Evolutionary conservation across 2,888 invertebrate genomes (phyloP).

Genomic region (Cetonia aurata): DNA sequence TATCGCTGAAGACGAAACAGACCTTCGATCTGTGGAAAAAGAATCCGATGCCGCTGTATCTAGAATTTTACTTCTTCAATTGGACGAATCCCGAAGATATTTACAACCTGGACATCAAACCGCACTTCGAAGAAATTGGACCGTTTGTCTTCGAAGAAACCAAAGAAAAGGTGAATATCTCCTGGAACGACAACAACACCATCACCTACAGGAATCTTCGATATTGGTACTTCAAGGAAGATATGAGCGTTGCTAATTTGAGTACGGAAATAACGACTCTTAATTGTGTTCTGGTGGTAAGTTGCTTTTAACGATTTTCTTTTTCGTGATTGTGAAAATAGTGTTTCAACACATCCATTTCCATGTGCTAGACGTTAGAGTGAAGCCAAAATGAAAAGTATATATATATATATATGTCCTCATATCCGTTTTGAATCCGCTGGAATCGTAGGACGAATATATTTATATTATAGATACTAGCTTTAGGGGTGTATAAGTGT

Average conservation of each 20-base stretch:
- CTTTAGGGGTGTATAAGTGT: too few relatives aligned
- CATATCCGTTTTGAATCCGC: too few relatives aligned
- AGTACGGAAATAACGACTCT: slow-evolving; percentile 79
- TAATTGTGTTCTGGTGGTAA: slow-evolving; percentile 85
- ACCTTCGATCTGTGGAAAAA: slow-evolving; percentile 79
- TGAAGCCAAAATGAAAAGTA: too few relatives aligned
- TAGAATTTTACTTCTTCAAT: slow-evolving; percentile 82
- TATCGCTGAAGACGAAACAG: slow-evolving; percentile 73
- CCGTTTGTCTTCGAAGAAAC: slow-evolving; percentile 77
- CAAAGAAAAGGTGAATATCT: slow-evolving; percentile 79
- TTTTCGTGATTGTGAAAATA: too few relatives aligned
- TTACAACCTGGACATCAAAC: slow-evolving; percentile 70
- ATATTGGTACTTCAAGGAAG: slow-evolving; percentile 78
- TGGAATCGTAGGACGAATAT: too few relatives aligned
- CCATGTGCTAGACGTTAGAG: too few relatives aligned
- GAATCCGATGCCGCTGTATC: slow-evolving; percentile 73
- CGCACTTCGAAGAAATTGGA: slow-evolving; percentile 71
- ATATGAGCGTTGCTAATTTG: slow-evolving; percentile 76
- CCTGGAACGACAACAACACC: slow-evolving; percentile 80
- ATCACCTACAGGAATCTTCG: slow-evolving; percentile 78
- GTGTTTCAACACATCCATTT: too few relatives aligned
- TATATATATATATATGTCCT: too few relatives aligned
- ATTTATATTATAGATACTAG: too few relatives aligned
- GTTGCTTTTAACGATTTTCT: slow-evolving; percentile 56
- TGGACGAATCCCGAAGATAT: slow-evolving; percentile 83